Conservation (phyloP, 2,888 invertebrate genomes). For the Scaptomyza caliginosa region DNA sequence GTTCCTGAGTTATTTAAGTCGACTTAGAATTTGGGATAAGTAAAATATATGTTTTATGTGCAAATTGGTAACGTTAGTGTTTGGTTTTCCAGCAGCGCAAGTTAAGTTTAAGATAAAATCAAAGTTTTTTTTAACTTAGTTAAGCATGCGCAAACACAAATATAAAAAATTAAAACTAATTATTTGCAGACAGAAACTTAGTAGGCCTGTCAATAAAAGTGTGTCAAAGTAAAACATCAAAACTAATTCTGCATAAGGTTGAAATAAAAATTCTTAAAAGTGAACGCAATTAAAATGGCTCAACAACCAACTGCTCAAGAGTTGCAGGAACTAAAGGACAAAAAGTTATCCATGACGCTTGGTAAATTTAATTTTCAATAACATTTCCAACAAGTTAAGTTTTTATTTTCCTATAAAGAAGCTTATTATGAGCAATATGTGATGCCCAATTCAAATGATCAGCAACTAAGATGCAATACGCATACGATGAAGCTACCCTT, state of each 20-base stretch:
- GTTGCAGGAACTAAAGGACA: not conserved
- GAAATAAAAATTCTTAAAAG: not conserved
- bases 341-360: not conserved
- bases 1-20: conserved; percentile 51
- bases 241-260: not conserved
- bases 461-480: not conserved
- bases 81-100: not conserved
- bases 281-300: conserved; percentile 3
- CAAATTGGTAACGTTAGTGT: conserved; percentile 2
- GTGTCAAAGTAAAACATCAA: not conserved
- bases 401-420: not conserved
- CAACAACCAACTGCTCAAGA: not conserved
- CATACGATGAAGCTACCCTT: conserved; percentile 15
- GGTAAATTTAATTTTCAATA: not conserved
- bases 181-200: not conserved
- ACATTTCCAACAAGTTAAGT: not conserved
- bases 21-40: conserved; percentile 43
- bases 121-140: not conserved
- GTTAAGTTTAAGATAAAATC: not conserved
- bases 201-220: not conserved
- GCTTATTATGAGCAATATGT: conserved; percentile 15
- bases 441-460: accelerated
- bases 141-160: no score
- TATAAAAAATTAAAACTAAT: not conserved
- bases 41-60: conserved; percentile 53